Evolutionary conservation across 2,113 vertebrate species (phyloP).

Genomic region (Microcebus ravelobensis): DNA sequence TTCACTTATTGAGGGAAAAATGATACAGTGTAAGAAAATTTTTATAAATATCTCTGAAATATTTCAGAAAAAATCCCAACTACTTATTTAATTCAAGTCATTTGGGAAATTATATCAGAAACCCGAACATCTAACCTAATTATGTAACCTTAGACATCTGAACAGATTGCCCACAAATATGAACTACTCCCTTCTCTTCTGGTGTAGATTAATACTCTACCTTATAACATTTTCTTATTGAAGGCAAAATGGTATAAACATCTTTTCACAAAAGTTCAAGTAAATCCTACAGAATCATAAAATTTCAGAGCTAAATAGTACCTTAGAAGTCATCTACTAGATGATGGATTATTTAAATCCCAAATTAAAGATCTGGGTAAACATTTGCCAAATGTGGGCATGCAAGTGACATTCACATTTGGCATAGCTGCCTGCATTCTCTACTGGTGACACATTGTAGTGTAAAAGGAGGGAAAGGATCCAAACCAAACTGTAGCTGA

Average conservation of each 20-base stretch:
- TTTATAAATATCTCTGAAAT: conserved; percentile 25
- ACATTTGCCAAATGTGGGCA: conserved; percentile 70
- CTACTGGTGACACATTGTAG: conserved; percentile 66
- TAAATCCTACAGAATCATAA: background rate
- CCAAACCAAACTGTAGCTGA: conserved; percentile 73
- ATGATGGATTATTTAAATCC: conserved; percentile 64
- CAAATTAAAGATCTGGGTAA: conserved; percentile 75
- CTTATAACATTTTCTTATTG: background rate
- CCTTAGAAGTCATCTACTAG: background rate
- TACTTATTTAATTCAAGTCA: background rate
- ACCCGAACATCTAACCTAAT: background rate
- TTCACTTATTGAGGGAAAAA: background rate
- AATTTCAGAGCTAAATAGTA: background rate
- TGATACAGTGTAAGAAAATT: background rate
- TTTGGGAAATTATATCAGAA: conserved; percentile 24
- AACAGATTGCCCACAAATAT: background rate
- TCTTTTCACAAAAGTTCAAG: conserved; percentile 14
- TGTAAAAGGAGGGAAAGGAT: conserved; percentile 68
- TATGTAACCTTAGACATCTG: background rate
- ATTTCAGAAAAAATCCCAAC: background rate
- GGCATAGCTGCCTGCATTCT: conserved; percentile 69
- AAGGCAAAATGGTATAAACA: conserved; percentile 7
- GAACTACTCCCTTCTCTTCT: background rate
- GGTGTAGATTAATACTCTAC: background rate
- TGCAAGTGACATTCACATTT: conserved; percentile 65